Evolutionary conservation across 1,140 invertebrate genomes (phyloP).

Genomic region (Bactericera cockerelli): DNA sequence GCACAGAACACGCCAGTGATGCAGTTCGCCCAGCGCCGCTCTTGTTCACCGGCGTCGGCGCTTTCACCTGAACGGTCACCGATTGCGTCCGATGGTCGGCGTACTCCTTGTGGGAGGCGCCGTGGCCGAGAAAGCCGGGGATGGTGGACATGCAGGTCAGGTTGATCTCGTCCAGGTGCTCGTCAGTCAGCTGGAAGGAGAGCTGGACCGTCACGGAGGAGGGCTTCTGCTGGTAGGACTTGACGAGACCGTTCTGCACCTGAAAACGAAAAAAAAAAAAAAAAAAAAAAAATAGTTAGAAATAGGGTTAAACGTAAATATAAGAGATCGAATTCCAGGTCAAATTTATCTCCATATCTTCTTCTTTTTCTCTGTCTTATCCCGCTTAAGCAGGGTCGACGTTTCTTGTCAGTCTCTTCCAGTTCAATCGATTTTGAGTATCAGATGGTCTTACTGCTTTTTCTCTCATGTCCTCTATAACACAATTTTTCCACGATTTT

Average conservation of each 20-base stretch:
- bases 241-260: constrained; percentile 4
- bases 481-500: too few relatives aligned
- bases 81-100: constrained; percentile 23
- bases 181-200: constrained; percentile 18
- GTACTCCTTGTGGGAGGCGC: constrained; percentile 21
- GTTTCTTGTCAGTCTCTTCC: too few relatives aligned
- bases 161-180: constrained; percentile 19
- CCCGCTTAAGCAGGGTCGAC: too few relatives aligned
- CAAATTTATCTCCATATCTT: too few relatives aligned
- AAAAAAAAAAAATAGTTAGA: too few relatives aligned
- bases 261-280: neutral
- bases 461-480: too few relatives aligned
- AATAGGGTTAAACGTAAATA: too few relatives aligned
- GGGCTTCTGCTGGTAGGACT: constrained; percentile 10
- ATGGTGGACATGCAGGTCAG: constrained; percentile 25
- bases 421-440: too few relatives aligned
- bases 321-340: too few relatives aligned
- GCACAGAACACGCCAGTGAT: too few relatives aligned
- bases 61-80: constrained; percentile 18
- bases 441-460: too few relatives aligned
- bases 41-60: neutral
- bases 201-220: constrained; percentile 21
- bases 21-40: neutral
- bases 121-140: constrained; percentile 23
- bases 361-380: too few relatives aligned